Conservation (phyloP, 2,113 vertebrate species). For the Rhineura floridana region DNA sequence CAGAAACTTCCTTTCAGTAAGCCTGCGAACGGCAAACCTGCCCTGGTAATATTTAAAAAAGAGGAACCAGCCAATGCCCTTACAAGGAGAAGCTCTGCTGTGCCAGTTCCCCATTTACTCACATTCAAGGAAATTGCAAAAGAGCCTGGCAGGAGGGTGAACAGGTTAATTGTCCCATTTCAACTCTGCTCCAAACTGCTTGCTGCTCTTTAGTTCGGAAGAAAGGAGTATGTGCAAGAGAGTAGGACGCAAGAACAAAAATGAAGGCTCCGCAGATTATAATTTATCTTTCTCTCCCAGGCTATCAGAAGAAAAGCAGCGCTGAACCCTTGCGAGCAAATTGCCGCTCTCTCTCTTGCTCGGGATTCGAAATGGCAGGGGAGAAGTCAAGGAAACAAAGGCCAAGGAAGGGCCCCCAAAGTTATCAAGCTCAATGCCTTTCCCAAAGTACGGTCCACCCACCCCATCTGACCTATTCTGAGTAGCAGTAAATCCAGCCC, state of each 20-base stretch:
- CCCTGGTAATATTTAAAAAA: background rate
- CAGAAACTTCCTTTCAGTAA: background rate
- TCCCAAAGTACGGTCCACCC: background rate
- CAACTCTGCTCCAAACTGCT: background rate
- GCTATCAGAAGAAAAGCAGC: background rate
- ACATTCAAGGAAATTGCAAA: conserved; percentile 7
- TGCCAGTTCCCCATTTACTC: background rate
- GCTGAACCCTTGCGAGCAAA: background rate
- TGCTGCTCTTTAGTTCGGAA: background rate
- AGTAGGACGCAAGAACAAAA: background rate
- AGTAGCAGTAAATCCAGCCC: background rate
- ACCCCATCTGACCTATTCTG: background rate
- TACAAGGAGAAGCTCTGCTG: background rate
- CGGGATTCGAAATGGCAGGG: background rate
- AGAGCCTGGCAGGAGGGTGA: background rate
- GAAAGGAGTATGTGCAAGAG: background rate
- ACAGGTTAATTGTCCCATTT: background rate
- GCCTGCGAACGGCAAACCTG: background rate
- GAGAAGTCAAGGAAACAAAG: background rate
- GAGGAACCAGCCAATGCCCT: background rate
- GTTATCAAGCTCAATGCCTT: background rate
- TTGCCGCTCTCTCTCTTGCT: background rate
- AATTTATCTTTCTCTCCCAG: background rate
- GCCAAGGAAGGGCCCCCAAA: background rate
- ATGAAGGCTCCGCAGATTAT: background rate